Evolutionary conservation across 2,113 vertebrate genomes (phyloP).

Genomic region (Panthera leo): DNA sequence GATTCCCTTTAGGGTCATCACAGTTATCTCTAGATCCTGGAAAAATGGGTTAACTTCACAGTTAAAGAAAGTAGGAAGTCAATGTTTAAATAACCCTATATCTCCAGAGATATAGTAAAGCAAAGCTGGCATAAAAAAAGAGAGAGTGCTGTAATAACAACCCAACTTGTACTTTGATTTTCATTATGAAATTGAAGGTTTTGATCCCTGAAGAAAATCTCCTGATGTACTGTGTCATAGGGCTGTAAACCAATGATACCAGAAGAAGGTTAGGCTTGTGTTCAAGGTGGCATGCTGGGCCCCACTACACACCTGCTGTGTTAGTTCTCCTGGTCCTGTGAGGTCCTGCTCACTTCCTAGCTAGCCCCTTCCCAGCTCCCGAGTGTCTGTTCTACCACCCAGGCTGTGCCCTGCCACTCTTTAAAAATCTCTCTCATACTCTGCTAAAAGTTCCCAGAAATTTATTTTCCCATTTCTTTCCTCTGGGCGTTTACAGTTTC

Average conservation of each 20-base stretch:
- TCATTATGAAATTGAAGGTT: background rate
- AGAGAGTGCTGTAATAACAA: background rate
- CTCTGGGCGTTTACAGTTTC: slow-evolving; percentile 1
- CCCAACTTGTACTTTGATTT: background rate
- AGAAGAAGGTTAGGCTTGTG: background rate
- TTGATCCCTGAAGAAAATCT: background rate
- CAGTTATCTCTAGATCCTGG: background rate
- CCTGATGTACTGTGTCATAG: background rate
- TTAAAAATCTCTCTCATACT: background rate
- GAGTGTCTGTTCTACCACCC: background rate
- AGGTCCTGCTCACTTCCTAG: background rate
- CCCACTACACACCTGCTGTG: background rate
- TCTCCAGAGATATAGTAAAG: background rate
- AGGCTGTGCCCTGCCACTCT: background rate
- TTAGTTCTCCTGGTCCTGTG: background rate
- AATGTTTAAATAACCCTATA: background rate
- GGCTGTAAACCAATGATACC: background rate
- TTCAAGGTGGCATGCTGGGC: background rate
- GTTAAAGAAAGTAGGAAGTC: slow-evolving; percentile 4
- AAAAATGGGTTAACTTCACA: background rate
- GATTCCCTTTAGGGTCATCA: background rate
- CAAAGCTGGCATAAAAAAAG: background rate
- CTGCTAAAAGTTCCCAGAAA: background rate
- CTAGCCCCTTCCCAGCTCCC: background rate
- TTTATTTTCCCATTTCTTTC: background rate